Evolutionary conservation across 2,888 invertebrate species (phyloP), one percentile per base, ranked within the genome.

Genomic region (Lagria hirta): DNA sequence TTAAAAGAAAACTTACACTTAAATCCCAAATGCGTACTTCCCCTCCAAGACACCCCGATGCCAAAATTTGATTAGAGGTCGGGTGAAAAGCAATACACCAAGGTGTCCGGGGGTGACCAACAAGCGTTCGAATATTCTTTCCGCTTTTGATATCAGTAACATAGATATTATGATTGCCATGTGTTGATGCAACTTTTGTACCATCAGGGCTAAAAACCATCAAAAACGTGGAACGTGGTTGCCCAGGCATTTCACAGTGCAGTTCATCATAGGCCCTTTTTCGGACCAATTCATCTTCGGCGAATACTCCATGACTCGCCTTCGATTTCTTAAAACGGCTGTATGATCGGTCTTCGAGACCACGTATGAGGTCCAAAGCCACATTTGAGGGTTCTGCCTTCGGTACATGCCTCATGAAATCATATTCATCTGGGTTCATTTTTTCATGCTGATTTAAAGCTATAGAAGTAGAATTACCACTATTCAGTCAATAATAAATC

Each of bases 81-180:
- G 91, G 91, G 73, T 92, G 92, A 69, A 91, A 93, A 23, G 88
- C 88, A 33, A 92, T 82, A 62, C 89, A 89, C 93, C 93, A 93
- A 1, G 92, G 92, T 7, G 91, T 92, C 18, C 92, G 76, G 1
- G 89, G 89, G 71, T 93, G 92, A 0, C 91, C 91, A 20, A 80
- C 78, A 36, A 92, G 69, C 21, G 85, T 86, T 57, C 82, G 81
- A 13, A 88, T 80, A 64, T 88, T 85, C 65, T 84, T 85, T 0
- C 89, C 89, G 58, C 81, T 88, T 11, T 81, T 78, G 22, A 90
- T 70, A 63, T 91, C 88, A 8, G 86, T 87, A 15, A 93, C 84
- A 68, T 91, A 88, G 17, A 93, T 84, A 68, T 86, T 85, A 66
- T 92, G 92, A 69, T 93, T 90, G 11, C 91, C 91, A 74, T 93